Evolutionary conservation across 2,888 invertebrate genomes (phyloP).

Genomic region (Cheiracanthium punctorium): DNA sequence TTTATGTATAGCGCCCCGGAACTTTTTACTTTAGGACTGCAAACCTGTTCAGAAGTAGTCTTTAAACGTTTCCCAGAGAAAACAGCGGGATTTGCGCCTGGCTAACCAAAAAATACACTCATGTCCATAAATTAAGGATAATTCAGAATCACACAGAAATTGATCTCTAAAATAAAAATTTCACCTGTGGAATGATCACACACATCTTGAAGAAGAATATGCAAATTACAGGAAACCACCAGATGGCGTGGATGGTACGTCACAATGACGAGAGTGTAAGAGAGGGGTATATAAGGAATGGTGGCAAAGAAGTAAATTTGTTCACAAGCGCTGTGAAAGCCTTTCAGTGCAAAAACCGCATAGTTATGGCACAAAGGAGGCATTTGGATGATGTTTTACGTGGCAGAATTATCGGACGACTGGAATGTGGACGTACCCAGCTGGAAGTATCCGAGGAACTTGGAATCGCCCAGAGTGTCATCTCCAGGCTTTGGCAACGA

Average conservation of each 20-base stretch:
- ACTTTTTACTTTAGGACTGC: no score
- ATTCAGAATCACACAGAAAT: neutral
- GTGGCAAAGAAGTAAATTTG: constrained; percentile 7
- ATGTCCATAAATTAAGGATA: constrained; percentile 25
- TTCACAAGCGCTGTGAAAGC: constrained; percentile 14
- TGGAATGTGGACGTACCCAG: constrained; percentile 20
- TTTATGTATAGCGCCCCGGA: no score
- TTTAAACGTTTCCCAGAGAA: no score
- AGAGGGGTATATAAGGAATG: constrained; percentile 31
- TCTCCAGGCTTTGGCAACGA: constrained; percentile 16
- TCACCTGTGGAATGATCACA: neutral
- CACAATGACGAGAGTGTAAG: constrained; percentile 10
- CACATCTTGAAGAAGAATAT: neutral
- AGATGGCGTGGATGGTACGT: neutral
- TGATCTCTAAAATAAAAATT: neutral
- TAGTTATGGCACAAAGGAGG: constrained; percentile 2
- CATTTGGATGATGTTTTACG: constrained; percentile 27
- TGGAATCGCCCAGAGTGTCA: constrained; percentile 12
- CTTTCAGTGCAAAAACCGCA: neutral
- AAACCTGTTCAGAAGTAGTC: no score
- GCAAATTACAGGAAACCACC: neutral
- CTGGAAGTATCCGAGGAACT: constrained; percentile 10
- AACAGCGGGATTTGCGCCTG: no score
- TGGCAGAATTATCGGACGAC: constrained; percentile 21
- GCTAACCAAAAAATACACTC: constrained; percentile 1